These are phyloP conservation scores for Melipona quadrifasciata DNA, from an alignment of 1,140 invertebrate genomes.

Conservation along the genomic window DNA sequence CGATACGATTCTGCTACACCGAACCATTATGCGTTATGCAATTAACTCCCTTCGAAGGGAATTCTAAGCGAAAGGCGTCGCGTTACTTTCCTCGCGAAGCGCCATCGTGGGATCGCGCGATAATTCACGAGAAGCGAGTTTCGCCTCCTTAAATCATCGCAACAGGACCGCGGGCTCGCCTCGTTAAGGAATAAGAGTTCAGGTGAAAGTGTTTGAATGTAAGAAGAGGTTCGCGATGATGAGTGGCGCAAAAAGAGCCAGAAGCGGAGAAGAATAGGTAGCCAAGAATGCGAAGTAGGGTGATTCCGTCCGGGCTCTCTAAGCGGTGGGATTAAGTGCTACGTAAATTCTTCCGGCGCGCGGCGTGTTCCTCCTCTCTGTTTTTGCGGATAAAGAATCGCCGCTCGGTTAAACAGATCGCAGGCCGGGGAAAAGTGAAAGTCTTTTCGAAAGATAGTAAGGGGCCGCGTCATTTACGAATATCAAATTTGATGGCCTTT, in stretches of 20 bases:
- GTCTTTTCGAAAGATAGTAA: slow-evolving; percentile 5
- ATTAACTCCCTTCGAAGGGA: not conserved
- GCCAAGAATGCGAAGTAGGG: slow-evolving; percentile 73
- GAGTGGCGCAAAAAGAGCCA: slow-evolving; percentile 71
- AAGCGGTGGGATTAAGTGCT: slow-evolving; percentile 80
- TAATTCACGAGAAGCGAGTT: not conserved
- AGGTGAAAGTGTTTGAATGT: slow-evolving; percentile 42
- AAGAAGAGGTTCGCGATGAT: slow-evolving; percentile 50
- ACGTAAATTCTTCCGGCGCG: slow-evolving; percentile 76
- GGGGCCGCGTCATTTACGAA: not conserved
- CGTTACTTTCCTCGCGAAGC: not conserved
- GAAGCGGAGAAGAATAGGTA: slow-evolving; percentile 74
- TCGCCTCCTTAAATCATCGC: slow-evolving; percentile 2
- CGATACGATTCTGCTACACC: not conserved
- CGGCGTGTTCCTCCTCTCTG: slow-evolving; percentile 54
- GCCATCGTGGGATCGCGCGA: too few relatives aligned
- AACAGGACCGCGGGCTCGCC: not conserved
- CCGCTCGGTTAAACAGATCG: slow-evolving; percentile 71
- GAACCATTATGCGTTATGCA: not conserved
- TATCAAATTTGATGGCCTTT: not conserved
- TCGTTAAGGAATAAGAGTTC: slow-evolving; percentile 45
- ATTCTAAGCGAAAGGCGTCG: not conserved
- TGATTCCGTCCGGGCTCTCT: slow-evolving; percentile 76
- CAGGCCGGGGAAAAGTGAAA: slow-evolving; percentile 58
- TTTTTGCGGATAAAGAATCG: slow-evolving; percentile 75